Evolutionary conservation across 2,113 vertebrate genomes (phyloP), one percentile per base, ranked within the genome.

Genomic region (Hylia prasina): DNA sequence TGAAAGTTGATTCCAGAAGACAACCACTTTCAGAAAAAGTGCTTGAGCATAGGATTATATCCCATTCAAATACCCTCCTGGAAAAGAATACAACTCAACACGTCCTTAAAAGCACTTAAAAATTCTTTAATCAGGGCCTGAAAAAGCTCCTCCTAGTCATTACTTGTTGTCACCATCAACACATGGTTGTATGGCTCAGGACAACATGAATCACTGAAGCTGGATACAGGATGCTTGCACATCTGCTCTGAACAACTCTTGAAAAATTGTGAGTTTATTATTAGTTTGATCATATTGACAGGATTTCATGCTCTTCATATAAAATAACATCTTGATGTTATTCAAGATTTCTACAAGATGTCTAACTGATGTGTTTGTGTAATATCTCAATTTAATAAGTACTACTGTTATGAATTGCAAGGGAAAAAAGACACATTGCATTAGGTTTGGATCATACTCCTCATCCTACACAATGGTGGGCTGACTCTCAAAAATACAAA

Each of bases 11-110:
- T 95, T 93, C 75, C 71, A 90, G 88, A 95, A 96, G 94, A 88
- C 79, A 93, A 86, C 58, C 76, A 83, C 88, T 95, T 94, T 93
- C 90, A 96, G 82, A 86, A 92, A 86, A 88, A 83, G 76, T 92
- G 64, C 79, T 96, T 87, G 60, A 93, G 93, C 61, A 71, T 20
- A 86, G 93, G 83, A 94, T 93, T 96, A 94, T 92, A 86, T 84
- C 82, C 86, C 72, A 90, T 90, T 96, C 87, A 97, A 58, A 91
- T 20, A 17, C 60, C 51, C 57, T 89, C n/a, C 85, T 92, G 76
- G 86, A 86, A 90, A 90, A 83, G 58, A 95, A 95, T 92, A 70
- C 64, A 75, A 48, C 39, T 85, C 91, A 90, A 85, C 17, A 4
- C 0, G 0, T 77, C 28, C 88, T 86, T 90, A 96, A 93, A 94